Base-by-base conservation (phyloP, 2,113 vertebrate species). In the Elephas maximus region DNA sequence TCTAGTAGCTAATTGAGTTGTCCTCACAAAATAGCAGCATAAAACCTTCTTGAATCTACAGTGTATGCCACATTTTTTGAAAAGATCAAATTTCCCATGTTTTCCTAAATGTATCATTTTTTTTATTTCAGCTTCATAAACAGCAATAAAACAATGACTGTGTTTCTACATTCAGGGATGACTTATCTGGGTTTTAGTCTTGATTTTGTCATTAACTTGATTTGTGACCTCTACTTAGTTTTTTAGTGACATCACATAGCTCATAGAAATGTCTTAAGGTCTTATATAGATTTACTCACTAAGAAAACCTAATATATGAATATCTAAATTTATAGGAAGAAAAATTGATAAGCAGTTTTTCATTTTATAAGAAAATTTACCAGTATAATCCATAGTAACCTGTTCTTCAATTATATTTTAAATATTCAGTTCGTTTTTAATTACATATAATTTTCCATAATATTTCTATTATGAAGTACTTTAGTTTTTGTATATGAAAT, bases 241-340 rank as follows among this genome's bases (percentile, higher is more conserved):
- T 30, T 83, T 77, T 51, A 81, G n/a, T n/a, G 11, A 67, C 4
- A 51, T 73, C 44, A 90, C 28, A 28, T 57, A 63, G 28, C 21
- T 96, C 24, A 76, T 65, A 85, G 74, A 86, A 80, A 81, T 86
- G 48, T 81, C 85, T 20, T 91, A 21, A 86, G 21, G 3, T 86
- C 24, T 33, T 90, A 7, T 93, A 45, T 65, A n/a, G 15, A 74
- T 45, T 76, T 37, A 37, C 33, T 67, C 74, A 57, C 33, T 80
- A 69, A 41, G 63, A 53, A 37, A 41, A 91, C 69, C 33, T 91
- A 41, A 37, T 37, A 69, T 41, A 26, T 80, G 9, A 80, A 78
- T 86, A 65, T 57, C 33, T 86, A 63, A 80, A 73, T 92, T 69
- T n/a, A 65, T 65, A 57, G 74, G 53, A 89, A 53, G 45, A 78